Evolutionary conservation across 2,113 vertebrate genomes (phyloP).

Genomic region (Passer domesticus): DNA sequence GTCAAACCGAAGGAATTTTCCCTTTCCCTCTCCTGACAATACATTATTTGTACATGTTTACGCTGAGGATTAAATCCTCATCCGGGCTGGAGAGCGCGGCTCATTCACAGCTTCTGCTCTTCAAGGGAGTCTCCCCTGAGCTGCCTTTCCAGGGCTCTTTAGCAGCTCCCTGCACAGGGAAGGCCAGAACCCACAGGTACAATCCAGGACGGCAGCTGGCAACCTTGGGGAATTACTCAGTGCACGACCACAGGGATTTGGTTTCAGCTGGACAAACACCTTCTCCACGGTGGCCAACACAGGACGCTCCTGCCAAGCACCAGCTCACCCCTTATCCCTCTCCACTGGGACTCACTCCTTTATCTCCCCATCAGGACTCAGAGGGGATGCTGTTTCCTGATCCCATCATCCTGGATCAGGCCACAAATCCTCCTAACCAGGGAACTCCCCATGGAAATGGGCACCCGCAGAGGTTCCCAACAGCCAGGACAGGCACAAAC

Average conservation of each 20-base stretch:
- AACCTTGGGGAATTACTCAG: constrained; percentile 61
- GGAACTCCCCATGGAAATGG: background rate
- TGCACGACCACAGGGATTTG: constrained; percentile 41
- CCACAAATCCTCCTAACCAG: background rate
- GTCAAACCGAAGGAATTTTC: background rate
- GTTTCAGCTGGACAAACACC: constrained; percentile 75
- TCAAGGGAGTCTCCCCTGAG: background rate
- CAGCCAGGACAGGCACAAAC: background rate
- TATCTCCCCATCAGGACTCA: background rate
- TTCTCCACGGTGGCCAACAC: background rate
- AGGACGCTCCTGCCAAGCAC: background rate
- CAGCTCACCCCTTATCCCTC: constrained; percentile 40
- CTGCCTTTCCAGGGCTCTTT: background rate
- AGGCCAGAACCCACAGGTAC: constrained; percentile 71
- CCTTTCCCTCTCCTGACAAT: constrained; percentile 6
- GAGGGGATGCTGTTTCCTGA: background rate
- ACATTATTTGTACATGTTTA: constrained; percentile 34
- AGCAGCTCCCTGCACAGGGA: constrained; percentile 1
- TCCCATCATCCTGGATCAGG: background rate
- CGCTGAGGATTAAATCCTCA: constrained; percentile 31
- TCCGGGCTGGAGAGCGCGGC: background rate
- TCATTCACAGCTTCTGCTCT: constrained; percentile 44
- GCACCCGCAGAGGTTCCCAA: background rate
- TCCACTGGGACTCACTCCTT: background rate
- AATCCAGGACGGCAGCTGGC: constrained; percentile 67